Conservation (phyloP, 1,140 invertebrate species). For the Calephelis virginiensis region DNA sequence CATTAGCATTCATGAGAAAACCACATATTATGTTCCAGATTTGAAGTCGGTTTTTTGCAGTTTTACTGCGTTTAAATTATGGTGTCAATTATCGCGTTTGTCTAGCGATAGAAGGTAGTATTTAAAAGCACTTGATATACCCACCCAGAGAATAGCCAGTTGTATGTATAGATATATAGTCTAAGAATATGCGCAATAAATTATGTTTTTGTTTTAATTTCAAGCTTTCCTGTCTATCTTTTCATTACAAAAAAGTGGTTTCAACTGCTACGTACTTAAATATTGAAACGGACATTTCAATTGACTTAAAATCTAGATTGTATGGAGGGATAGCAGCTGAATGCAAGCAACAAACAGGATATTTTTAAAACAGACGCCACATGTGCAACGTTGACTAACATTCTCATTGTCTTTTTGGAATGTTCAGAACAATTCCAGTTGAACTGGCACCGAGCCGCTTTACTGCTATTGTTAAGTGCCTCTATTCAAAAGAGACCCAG, state of each 20-base stretch:
- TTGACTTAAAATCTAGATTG: constrained; percentile 18
- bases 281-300: constrained; percentile 16
- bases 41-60: no score
- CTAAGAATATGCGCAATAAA: background rate
- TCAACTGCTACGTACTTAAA: background rate
- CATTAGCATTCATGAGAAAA: no score
- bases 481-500: constrained; percentile 19
- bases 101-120: no score
- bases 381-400: constrained; percentile 22
- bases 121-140: no score
- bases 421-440: constrained; percentile 19
- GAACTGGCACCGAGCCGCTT: constrained; percentile 18
- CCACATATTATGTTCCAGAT: no score
- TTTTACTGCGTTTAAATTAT: no score
- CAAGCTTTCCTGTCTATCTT: background rate
- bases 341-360: constrained; percentile 17
- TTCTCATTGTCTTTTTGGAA: constrained; percentile 18
- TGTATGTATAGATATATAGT: no score
- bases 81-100: no score
- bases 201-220: background rate
- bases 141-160: no score
- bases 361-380: constrained; percentile 21
- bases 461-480: constrained; percentile 20
- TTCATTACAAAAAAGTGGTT: background rate
- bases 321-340: constrained; percentile 16